phyloP scores from a whole-genome alignment of 2,797 vertebrate genomes.

The Mus minutoides region DNA sequence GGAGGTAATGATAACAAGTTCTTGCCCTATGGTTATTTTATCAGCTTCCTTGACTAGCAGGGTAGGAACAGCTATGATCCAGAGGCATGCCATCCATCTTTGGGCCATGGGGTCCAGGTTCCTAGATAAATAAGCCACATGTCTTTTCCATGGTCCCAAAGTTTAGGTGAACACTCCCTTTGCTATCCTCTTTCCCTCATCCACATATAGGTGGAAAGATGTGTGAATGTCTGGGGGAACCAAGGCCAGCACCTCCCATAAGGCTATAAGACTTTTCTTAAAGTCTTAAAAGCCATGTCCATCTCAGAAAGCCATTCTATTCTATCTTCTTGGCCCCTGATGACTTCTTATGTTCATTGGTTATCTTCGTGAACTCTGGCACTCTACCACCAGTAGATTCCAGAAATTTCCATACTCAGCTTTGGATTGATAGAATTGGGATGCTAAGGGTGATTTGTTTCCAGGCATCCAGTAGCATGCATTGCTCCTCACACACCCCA shows the following conservation, averaged over 20 bases:
- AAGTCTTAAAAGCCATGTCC: no score
- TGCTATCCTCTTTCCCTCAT: not conserved
- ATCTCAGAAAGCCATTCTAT: not conserved
- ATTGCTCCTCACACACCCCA: no score
- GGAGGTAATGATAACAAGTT: not conserved
- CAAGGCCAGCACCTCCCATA: not conserved
- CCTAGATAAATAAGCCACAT: not conserved
- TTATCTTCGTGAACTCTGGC: no score
- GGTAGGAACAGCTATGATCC: not conserved
- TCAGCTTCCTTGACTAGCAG: not conserved
- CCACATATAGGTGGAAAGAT: not conserved
- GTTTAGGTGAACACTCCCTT: not conserved
- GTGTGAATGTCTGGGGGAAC: not conserved
- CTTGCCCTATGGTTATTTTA: not conserved
- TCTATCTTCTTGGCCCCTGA: not conserved
- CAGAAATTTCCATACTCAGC: no score
- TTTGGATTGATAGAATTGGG: no score
- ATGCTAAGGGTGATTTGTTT: no score
- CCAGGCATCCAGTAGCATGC: no score
- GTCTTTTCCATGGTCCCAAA: not conserved
- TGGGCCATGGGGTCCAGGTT: not conserved
- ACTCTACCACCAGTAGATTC: no score
- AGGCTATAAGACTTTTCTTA: not conserved
- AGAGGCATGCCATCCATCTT: not conserved
- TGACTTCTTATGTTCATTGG: no score